phyloP scores from a whole-genome alignment of 2,888 invertebrate genomes.

The Xanthia icteritia region DNA sequence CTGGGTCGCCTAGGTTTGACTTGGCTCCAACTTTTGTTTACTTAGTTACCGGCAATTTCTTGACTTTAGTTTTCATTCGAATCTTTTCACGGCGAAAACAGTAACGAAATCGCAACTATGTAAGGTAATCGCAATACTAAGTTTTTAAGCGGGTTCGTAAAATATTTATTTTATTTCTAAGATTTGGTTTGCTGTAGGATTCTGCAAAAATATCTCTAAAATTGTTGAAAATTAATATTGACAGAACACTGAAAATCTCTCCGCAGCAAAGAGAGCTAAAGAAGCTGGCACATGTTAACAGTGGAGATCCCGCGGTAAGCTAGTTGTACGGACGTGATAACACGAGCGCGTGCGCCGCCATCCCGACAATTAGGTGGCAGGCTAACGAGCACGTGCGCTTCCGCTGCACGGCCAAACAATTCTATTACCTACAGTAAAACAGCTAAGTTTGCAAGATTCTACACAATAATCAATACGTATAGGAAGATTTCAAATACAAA shows the following conservation, averaged over 20 bases:
- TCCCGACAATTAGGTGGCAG: conserved; percentile 61
- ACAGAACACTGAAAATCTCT: conserved; percentile 20
- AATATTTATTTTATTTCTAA: conserved; percentile 11
- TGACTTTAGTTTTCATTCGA: conserved; percentile 21
- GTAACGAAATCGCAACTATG: conserved; percentile 8
- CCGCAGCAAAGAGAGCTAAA: conserved; percentile 30
- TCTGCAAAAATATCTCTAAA: neutral
- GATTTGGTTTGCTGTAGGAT: neutral
- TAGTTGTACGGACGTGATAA: conserved; percentile 69
- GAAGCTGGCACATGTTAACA: conserved; percentile 45
- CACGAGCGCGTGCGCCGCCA: conserved; percentile 62
- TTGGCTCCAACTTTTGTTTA: conserved; percentile 55
- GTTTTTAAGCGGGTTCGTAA: conserved; percentile 5
- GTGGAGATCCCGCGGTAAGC: conserved; percentile 41
- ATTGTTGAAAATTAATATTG: conserved; percentile 29
- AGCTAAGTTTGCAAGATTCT: conserved; percentile 3
- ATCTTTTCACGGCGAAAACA: conserved; percentile 34
- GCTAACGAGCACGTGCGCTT: conserved; percentile 50
- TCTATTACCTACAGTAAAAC: conserved; percentile 23
- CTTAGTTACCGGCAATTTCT: conserved; percentile 46
- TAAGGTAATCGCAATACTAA: conserved; percentile 4
- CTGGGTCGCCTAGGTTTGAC: conserved; percentile 52
- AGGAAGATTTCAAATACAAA: neutral
- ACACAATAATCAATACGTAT: neutral
- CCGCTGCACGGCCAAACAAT: conserved; percentile 24